phyloP scores from a whole-genome alignment of 1,140 invertebrate species.

The Polypedilum vanderplanki region DNA sequence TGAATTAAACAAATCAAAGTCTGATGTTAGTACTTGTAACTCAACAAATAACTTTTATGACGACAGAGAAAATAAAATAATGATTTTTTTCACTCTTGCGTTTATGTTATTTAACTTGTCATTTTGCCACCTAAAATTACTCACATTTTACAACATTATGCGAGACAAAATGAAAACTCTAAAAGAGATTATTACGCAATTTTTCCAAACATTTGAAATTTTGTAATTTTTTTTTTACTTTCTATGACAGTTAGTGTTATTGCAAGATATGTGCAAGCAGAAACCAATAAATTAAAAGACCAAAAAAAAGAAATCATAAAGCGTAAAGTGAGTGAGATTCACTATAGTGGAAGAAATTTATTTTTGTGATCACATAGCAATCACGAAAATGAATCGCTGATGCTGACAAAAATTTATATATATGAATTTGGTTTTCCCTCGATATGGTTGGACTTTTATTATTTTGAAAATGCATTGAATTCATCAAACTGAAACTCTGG shows the following conservation, averaged over 20 bases:
- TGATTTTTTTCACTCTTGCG: not conserved
- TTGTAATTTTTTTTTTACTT: not conserved
- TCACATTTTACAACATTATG: not conserved
- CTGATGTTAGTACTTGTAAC: not conserved
- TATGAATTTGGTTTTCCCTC: too few relatives aligned
- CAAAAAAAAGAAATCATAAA: not conserved
- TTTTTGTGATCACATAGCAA: not conserved
- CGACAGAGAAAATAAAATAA: not conserved
- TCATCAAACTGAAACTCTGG: not conserved
- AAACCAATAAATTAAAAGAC: constrained; percentile 5
- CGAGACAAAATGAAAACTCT: not conserved
- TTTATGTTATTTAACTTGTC: not conserved
- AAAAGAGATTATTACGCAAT: not conserved
- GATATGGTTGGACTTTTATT: not conserved
- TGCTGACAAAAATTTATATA: not conserved
- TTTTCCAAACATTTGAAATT: not conserved
- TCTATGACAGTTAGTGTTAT: not conserved
- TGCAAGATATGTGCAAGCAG: not conserved
- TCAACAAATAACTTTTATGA: not conserved
- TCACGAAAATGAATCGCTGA: not conserved
- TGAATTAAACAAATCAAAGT: not conserved
- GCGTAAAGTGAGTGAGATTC: not conserved
- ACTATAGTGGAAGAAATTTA: not conserved
- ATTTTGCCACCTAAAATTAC: not conserved
- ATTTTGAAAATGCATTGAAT: constrained; percentile 4